Base-by-base conservation (phyloP, 2,797 vertebrate species). In the Lithobates sylvaticus region DNA sequence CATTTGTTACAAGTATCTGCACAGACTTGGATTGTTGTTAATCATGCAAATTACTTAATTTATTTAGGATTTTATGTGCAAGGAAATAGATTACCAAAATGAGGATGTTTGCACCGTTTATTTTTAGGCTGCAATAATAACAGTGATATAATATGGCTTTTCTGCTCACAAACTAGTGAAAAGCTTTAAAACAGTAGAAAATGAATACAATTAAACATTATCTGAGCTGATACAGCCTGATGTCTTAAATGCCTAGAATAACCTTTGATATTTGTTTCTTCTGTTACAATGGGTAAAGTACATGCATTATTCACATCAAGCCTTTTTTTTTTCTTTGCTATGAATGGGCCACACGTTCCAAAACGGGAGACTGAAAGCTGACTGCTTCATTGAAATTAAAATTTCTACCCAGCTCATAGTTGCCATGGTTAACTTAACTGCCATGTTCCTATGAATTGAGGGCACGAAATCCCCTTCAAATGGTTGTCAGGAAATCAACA, bases 351-450 rank as follows among this genome's bases (percentile, higher is more conserved):
- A 69, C 71, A 80, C 27, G 54, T 75, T 68, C 58, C 58, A 80
- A 36, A 34, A 64, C 18, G 16, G 26, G 68, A 84, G 50, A 44
- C 58, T 67, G 78, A 32, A 78, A 79, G n/a, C 76, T n/a, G 54
- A 73, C 68, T 73, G 69, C 50, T 70, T 34, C 69, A 61, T 78
- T 85, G 84, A 65, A 83, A 78, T 83, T 82, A 72, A 44, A 77
- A 86, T 86, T 83, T 75, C 67, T 16, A 5, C 71, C 68, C 58
- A 36, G 7, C 71, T 27, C 36, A 47, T 72, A 75, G 89, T 86
- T 88, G 86, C 88, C 76, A 86, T 88, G 74, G 86, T 88, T 86
- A 89, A 79, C 85, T 79, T 70, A 85, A 77, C 84, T 80, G 79
- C 86, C 78, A 42, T 74, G 72, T 78, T 50, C 76, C 68, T 78